These are phyloP conservation scores for Tonatia bakeri DNA, from an alignment of 2,113 vertebrate species.

Conservation along the genomic window DNA sequence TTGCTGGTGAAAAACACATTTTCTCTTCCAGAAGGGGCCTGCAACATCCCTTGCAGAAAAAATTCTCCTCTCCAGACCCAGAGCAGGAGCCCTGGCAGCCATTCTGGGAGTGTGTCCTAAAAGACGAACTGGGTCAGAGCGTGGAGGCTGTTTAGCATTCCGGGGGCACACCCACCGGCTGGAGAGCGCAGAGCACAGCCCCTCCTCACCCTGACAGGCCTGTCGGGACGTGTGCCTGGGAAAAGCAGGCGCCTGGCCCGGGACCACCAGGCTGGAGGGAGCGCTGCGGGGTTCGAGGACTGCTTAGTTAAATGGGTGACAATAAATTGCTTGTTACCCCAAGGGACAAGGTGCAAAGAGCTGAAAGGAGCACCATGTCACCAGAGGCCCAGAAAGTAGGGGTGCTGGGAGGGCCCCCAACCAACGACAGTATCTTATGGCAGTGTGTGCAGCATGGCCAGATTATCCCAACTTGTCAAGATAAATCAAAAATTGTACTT, in stretches of 20 bases:
- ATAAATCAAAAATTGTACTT: neutral
- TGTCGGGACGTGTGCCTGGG: no score
- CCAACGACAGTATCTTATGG: neutral
- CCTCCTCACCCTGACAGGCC: accelerated
- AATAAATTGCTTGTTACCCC: neutral
- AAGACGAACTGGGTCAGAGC: neutral
- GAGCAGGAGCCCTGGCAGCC: neutral
- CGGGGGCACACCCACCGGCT: accelerated
- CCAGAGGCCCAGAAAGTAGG: neutral
- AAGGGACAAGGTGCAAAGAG: neutral
- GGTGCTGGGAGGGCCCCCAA: neutral
- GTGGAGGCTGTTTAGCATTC: neutral
- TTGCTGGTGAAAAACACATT: accelerated
- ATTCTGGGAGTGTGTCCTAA: neutral
- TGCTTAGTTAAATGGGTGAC: neutral
- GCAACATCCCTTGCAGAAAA: neutral
- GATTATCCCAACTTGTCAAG: neutral
- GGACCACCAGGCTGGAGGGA: neutral
- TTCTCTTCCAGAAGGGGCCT: neutral
- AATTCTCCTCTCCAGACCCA: neutral
- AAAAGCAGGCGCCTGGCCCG: neutral
- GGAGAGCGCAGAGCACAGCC: neutral
- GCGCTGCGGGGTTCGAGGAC: neutral
- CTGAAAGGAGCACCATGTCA: neutral
- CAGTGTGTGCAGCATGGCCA: neutral